Evolutionary conservation across 2,888 invertebrate species (phyloP).

Genomic region (Saturnia japonica): DNA sequence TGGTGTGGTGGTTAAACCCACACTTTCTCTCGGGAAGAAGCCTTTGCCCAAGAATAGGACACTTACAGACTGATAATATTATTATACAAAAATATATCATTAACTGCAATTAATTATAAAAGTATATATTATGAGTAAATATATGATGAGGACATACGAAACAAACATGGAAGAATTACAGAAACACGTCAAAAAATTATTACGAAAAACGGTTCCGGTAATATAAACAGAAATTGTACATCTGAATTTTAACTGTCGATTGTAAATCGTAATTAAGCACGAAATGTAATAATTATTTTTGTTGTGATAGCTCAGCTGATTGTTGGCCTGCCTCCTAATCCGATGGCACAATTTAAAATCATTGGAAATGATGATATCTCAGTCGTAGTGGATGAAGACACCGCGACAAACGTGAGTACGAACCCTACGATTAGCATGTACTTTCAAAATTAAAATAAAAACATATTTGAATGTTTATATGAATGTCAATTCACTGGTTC

Average conservation of each 20-base stretch:
- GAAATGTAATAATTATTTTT: background rate
- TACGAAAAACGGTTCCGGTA: constrained; percentile 1
- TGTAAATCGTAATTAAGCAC: background rate
- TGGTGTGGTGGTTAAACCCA: no score
- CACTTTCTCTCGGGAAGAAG: no score
- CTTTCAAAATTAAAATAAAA: background rate
- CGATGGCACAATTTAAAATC: background rate
- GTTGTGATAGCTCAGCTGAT: background rate
- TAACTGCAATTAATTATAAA: background rate
- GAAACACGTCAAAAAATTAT: background rate
- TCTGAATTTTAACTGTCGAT: background rate
- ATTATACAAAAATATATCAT: no score
- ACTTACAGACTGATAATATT: no score
- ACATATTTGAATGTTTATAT: no score
- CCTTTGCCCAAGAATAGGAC: no score
- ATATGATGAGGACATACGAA: background rate
- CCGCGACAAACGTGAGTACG: background rate
- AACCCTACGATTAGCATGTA: background rate
- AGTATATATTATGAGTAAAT: background rate
- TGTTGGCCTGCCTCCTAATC: background rate
- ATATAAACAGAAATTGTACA: constrained; percentile 5
- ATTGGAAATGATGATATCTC: background rate
- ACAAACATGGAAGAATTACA: background rate
- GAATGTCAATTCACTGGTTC: no score
- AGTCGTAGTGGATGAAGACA: background rate